Evolutionary conservation across 2,113 vertebrate genomes (phyloP), one percentile per base, ranked within the genome.

Genomic region (Strix uralensis): DNA sequence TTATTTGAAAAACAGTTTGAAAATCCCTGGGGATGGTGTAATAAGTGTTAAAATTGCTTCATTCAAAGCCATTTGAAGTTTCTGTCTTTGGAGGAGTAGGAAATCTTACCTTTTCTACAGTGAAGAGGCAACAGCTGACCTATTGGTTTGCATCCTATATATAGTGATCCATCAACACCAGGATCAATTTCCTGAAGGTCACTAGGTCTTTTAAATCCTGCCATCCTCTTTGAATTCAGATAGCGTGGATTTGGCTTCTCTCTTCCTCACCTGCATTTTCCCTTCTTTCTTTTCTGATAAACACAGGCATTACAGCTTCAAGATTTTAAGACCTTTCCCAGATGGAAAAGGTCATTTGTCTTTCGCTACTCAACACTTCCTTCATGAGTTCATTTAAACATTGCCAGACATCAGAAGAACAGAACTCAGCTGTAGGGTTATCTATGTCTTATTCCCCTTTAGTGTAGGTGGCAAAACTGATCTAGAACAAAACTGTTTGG

Each of bases 271-370:
- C 93, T 97, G 92, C 70, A 66, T 90, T 90, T 90, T 81, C 74
- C 89, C 73, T 74, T 65, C 63, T 75, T 90, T 92, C 82, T 70
- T 92, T 92, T 87, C 77, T 84, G 91, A 95, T 91, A 90, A 91
- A 96, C 81, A 86, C 1, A 72, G 72, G 38, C 96, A 26, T 86
- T 88, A 89, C 92, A 84, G 86, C 97, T 97, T 97, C 94, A 95
- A 97, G 97, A 62, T 95, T 94, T 90, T 63, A 81, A 97, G 97
- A 95, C 95, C 96, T 97, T 97, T 97, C 95, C 96, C 97, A 97
- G 94, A 96, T 94, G 97, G 96, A 92, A 97, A 97, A 97, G 96
- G 96, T 97, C 96, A 97, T 96, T 97, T 94, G 97, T 97, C 97
- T 98, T 97, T 97, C 85, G 7, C 97, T 96, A 95, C 90, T 98